Base-by-base conservation (phyloP, 2,113 vertebrate species). In the Kobus ellipsiprymnus region DNA sequence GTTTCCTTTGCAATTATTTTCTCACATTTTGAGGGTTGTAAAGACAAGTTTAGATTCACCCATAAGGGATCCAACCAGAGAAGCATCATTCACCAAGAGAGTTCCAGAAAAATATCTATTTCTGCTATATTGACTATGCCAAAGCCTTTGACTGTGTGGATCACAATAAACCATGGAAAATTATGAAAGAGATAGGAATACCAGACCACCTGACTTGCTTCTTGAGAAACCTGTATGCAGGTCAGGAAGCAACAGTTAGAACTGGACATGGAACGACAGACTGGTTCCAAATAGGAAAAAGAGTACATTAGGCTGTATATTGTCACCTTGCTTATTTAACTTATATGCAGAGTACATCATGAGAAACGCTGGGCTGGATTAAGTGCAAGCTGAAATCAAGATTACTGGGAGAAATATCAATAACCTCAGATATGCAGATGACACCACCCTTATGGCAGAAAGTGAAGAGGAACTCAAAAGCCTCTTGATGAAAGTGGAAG, bases 1-100 rank as follows among this genome's bases (percentile, higher is more conserved):
- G 17, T 10, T 40, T 74, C 36, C 21, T 23, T 74, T 40, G 9
- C 36, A 74, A 40, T 74, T 74, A 74, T 74, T 36, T 74, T 74
- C 19, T 74, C 10, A 23, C 5, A 36, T 74, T 74, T 19, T 0
- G 0, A 40, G 67, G 36, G 67, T 13, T 40, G 36, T 74, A 50
- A 85, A 81, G 9, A 48, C 3, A 77, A 83, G 10, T 52, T 82
- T 86, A 91, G 25, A 74, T 90, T 82, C 4, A 1, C 4, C 7
- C 6, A n/a, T 71, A 78, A 67, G 15, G 3, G 7, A 91, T 40
- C 6, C 10, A 87, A 55, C 23, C 30, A 59, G 19, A 36, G 10
- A 74, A 52, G 1, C 59, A 48, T 81, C 52, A 2, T 12, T 83
- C 90, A 44, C 19, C 48, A 74, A 71, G 9, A 11, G 17, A 71